A percentile compares a stretch with the other conserved stretches of the same genome.
Evolutionary conservation across 2,113 vertebrate species (phyloP).

Genomic region (Haemorhous mexicanus): DNA sequence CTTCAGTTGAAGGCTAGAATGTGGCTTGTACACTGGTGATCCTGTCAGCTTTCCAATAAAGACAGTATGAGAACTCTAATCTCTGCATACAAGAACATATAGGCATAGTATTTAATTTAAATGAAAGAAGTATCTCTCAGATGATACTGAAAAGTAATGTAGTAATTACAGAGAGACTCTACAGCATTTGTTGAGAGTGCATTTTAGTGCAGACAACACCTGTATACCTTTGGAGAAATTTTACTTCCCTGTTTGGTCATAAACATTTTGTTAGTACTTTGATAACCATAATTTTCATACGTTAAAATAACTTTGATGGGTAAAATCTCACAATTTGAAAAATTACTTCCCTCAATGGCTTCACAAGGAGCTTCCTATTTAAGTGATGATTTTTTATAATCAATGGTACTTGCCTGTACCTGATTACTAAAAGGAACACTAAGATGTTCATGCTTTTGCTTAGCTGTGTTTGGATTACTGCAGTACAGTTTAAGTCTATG

Average conservation of each 20-base stretch:
- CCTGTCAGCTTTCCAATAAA: not conserved
- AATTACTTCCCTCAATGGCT: not conserved
- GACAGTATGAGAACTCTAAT: not conserved
- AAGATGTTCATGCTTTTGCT: not conserved
- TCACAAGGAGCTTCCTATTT: not conserved
- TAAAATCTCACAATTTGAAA: not conserved
- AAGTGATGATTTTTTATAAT: not conserved
- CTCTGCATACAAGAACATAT: not conserved
- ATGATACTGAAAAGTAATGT: not conserved
- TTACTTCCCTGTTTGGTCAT: not conserved
- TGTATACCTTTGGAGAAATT: not conserved
- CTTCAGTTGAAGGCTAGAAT: not conserved
- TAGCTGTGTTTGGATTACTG: not conserved
- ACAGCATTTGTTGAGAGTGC: not conserved
- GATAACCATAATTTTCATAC: not conserved
- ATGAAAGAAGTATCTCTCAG: not conserved
- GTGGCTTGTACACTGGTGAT: not conserved
- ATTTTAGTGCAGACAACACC: not conserved
- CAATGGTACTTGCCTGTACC: not conserved
- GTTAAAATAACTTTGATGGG: not conserved
- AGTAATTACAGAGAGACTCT: not conserved
- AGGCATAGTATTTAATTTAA: not conserved
- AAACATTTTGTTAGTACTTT: not conserved
- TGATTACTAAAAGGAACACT: not conserved
- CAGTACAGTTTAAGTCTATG: rapidly evolving